Evolutionary conservation across 2,797 vertebrate genomes (phyloP), one percentile per base, ranked within the genome.

Genomic region (Enteromius argenteus): DNA sequence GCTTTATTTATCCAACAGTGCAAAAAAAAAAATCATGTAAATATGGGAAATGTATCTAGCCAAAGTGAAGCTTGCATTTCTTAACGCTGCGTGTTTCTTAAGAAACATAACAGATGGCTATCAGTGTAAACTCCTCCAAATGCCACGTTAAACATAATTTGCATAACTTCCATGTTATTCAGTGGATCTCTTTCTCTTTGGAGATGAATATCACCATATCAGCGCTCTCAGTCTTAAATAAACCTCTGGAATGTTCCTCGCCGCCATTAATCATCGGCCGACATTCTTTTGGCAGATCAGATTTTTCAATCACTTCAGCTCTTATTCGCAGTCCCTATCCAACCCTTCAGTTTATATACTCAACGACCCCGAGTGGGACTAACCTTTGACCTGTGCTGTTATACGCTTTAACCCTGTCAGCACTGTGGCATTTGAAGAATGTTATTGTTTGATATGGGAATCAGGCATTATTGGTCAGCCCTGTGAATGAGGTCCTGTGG

Each of bases 401-500:
- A 64, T 84, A 80, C 64, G 51, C 77, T 89, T 88, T 86, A 85
- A 90, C 85, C 84, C 85, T 81, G 80, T 90, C 86, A 88, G 75
- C 79, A 32, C 78, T 87, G 56, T 87, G 92, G 94, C 91, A 94
- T 93, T 88, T 87, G 15, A 86, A 81, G 91, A 93, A 93, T 95
- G 92, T 91, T 91, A 93, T 92, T 91, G 86, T 91, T 92, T 68
- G 82, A 86, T 75, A 73, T 64, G 81, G 82, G 72, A 92, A 88
- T 84, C 73, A 49, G 87, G 77, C 37, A 87, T 17, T 64, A 64
- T 84, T 62, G 37, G 64, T 80, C 67, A 84, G 27, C 81, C 56
- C 37, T 69, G 81, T 83, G 73, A 83, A 62, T 64, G 83, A 60
- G 42, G 67, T 79, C 67, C 39, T 19, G 9, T 79, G 75, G 81